Evolutionary conservation across 2,113 vertebrate genomes (phyloP).

Genomic region (Gobiocypris rarus): DNA sequence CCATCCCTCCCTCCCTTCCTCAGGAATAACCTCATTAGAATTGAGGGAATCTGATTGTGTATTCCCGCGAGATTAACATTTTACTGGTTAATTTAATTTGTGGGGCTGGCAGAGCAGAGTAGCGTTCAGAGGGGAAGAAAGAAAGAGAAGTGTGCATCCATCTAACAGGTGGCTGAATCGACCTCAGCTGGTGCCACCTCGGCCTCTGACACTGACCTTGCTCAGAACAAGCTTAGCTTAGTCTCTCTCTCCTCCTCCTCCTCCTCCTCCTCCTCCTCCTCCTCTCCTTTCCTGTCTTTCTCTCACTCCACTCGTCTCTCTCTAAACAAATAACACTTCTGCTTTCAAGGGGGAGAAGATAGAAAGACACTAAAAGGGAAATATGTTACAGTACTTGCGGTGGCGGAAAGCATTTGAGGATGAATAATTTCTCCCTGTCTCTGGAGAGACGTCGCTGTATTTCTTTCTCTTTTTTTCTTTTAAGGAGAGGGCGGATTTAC

Average conservation of each 20-base stretch:
- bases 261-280: neutral
- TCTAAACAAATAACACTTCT: conserved; percentile 62
- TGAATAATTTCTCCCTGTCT: conserved; percentile 91
- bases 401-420: conserved; percentile 93
- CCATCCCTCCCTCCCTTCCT: conserved; percentile 32
- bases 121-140: conserved; percentile 65
- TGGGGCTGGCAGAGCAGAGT: conserved; percentile 64
- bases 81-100: conserved; percentile 91
- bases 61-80: conserved; percentile 79
- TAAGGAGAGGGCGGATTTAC: conserved; percentile 70
- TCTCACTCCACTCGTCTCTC: conserved; percentile 41
- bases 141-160: conserved; percentile 75
- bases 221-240: conserved; percentile 65
- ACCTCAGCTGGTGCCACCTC: conserved; percentile 92
- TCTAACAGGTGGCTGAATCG: conserved; percentile 92
- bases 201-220: conserved; percentile 88
- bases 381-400: conserved; percentile 91
- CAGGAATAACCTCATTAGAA: conserved; percentile 60
- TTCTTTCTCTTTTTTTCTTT: conserved; percentile 55
- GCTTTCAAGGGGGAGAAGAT: conserved; percentile 52
- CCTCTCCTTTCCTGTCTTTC: conserved; percentile 26
- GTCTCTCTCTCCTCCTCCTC: conserved; percentile 27
- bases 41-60: conserved; percentile 72
- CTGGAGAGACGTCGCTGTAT: conserved; percentile 75
- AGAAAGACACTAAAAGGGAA: conserved; percentile 62